Conservation (phyloP, 1,140 invertebrate genomes). For the Hycleus phaleratus region DNA sequence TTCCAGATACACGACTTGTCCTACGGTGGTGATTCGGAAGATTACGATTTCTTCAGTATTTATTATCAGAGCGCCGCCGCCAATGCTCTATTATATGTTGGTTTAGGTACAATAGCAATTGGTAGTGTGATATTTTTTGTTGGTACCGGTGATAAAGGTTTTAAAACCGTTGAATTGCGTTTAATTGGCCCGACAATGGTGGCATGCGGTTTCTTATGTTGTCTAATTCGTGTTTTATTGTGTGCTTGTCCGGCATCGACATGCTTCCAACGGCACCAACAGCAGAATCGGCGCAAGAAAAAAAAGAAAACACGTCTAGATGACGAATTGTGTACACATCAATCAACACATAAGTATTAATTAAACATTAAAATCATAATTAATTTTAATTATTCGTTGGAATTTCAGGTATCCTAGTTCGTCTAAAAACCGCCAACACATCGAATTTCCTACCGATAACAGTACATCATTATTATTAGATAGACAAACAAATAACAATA, state of each 20-base stretch:
- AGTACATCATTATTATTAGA: conserved; percentile 17
- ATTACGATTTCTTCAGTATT: conserved; percentile 48
- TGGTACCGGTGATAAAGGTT: conserved; percentile 81
- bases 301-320: conserved; percentile 34
- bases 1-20: conserved; percentile 67
- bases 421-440: neutral
- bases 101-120: conserved; percentile 71
- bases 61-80: conserved; percentile 58
- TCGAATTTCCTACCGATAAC: neutral
- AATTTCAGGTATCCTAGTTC: conserved; percentile 12
- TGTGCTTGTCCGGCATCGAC: conserved; percentile 45
- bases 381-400: too few species aligned
- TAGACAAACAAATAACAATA: conserved; percentile 14
- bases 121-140: conserved; percentile 82
- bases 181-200: conserved; percentile 69
- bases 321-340: conserved; percentile 34
- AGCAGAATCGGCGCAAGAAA: neutral
- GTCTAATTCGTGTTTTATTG: conserved; percentile 49
- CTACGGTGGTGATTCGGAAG: conserved; percentile 59
- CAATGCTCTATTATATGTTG: conserved; percentile 73
- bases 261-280: conserved; percentile 31
- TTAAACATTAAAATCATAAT: too few species aligned
- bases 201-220: conserved; percentile 49
- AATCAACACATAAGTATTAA: neutral
- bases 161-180: conserved; percentile 74